Conservation (phyloP, 2,113 vertebrate genomes). For the Guaruba guarouba region DNA sequence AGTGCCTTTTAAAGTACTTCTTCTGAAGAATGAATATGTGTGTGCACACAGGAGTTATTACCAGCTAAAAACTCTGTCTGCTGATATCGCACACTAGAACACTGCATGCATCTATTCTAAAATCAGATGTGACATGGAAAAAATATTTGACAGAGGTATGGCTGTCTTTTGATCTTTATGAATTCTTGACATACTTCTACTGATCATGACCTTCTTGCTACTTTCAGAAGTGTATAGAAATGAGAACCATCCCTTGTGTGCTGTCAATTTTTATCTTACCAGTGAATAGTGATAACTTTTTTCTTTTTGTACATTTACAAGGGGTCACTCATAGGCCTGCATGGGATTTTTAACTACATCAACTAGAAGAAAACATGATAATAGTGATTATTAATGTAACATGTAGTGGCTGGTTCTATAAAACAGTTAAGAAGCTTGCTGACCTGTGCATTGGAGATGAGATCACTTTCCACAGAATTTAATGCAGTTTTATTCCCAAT, state of each 20-base stretch:
- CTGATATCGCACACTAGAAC: background rate
- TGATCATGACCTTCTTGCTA: constrained; percentile 41
- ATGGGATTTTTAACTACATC: background rate
- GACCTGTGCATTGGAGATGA: background rate
- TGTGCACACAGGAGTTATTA: constrained; percentile 15
- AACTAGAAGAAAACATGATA: background rate
- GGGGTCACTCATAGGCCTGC: background rate
- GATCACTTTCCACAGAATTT: constrained; percentile 5
- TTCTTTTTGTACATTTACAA: background rate
- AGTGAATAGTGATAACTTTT: constrained; percentile 6
- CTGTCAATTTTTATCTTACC: constrained; percentile 55
- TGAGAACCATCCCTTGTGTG: constrained; percentile 35
- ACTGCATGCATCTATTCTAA: background rate
- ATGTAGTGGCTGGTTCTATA: background rate
- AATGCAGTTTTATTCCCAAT: background rate
- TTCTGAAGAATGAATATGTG: constrained; percentile 35
- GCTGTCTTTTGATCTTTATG: constrained; percentile 57
- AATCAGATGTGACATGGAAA: constrained; percentile 17
- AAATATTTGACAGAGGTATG: constrained; percentile 45
- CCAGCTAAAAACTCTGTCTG: constrained; percentile 16
- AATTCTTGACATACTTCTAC: constrained; percentile 51
- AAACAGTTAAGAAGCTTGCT: background rate
- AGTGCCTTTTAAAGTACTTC: constrained; percentile 48
- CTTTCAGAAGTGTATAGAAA: constrained; percentile 59
- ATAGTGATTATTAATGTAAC: background rate